Evolutionary conservation across 2,888 invertebrate genomes (phyloP).

Genomic region (Sarcophaga carnaria): DNA sequence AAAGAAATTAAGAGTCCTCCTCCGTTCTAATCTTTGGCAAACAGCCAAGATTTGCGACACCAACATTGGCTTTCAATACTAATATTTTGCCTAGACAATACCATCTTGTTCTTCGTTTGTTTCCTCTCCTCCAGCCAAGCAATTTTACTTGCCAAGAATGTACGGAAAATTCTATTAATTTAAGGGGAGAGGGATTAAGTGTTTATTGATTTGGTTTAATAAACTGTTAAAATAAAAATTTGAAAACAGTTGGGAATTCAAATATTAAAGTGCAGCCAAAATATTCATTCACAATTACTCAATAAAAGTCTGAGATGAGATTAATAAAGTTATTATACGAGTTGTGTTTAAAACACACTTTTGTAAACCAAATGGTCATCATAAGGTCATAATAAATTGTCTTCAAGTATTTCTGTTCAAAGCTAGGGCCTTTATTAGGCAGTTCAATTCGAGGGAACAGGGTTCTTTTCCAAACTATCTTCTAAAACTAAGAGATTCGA

Average conservation of each 20-base stretch:
- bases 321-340: background rate
- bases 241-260: background rate
- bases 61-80: background rate
- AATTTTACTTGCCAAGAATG: background rate
- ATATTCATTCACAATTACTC: background rate
- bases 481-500: too few relatives aligned
- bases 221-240: too few relatives aligned
- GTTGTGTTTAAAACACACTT: too few relatives aligned
- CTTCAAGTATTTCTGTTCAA: too few relatives aligned
- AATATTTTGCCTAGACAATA: constrained; percentile 8
- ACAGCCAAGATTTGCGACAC: constrained; percentile 23
- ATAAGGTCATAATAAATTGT: too few relatives aligned
- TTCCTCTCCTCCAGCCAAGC: background rate
- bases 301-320: background rate
- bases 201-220: background rate
- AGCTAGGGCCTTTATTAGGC: too few relatives aligned
- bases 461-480: too few relatives aligned
- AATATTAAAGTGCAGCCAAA: background rate
- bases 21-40: constrained; percentile 21
- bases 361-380: too few relatives aligned
- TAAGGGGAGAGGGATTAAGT: background rate
- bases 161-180: background rate
- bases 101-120: background rate
- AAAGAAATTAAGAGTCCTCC: constrained; percentile 14
- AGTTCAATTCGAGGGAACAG: too few relatives aligned